Evolutionary conservation across 2,113 vertebrate species (phyloP).

Genomic region (Sinocyclocheilus grahami): DNA sequence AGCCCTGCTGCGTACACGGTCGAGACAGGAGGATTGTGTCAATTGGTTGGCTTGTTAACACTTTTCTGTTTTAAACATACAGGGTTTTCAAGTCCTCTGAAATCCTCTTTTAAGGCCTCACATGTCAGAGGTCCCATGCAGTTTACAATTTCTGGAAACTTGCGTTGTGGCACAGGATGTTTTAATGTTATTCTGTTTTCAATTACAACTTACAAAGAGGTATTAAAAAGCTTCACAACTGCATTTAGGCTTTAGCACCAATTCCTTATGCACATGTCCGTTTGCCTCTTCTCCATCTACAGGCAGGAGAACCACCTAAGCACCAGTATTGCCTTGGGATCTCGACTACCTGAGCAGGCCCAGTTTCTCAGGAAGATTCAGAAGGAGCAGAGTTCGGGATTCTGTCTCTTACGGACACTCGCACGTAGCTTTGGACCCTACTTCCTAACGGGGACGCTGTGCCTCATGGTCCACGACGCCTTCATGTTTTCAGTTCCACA

Average conservation of each 20-base stretch:
- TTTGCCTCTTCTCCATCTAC: constrained; percentile 48
- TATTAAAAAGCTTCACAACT: constrained; percentile 31
- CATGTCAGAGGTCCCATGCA: constrained; percentile 41
- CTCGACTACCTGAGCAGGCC: constrained; percentile 76
- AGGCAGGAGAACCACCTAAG: constrained; percentile 73
- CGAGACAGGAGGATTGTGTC: constrained; percentile 49
- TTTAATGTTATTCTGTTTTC: constrained; percentile 51
- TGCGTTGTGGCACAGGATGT: neutral
- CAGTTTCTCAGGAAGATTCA: constrained; percentile 80
- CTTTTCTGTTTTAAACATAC: constrained; percentile 65
- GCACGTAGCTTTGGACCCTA: constrained; percentile 81
- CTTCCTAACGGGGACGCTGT: constrained; percentile 84
- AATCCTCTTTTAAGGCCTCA: constrained; percentile 48
- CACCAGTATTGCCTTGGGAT: constrained; percentile 56
- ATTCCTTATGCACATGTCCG: constrained; percentile 49
- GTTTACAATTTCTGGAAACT: constrained; percentile 57
- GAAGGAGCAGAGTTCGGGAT: constrained; percentile 68
- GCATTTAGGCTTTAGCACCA: constrained; percentile 48
- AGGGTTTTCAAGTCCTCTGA: constrained; percentile 53
- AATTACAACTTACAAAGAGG: constrained; percentile 55
- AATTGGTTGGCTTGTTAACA: constrained; percentile 66
- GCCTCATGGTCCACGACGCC: constrained; percentile 81
- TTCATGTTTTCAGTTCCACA: constrained; percentile 89
- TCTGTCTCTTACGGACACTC: constrained; percentile 79
- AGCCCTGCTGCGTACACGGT: constrained; percentile 54